Percentiles rank a stretch among this genome's conserved stretches.
Evolutionary conservation across 2,888 invertebrate species (phyloP).

Genomic region (Catocala fraxini): DNA sequence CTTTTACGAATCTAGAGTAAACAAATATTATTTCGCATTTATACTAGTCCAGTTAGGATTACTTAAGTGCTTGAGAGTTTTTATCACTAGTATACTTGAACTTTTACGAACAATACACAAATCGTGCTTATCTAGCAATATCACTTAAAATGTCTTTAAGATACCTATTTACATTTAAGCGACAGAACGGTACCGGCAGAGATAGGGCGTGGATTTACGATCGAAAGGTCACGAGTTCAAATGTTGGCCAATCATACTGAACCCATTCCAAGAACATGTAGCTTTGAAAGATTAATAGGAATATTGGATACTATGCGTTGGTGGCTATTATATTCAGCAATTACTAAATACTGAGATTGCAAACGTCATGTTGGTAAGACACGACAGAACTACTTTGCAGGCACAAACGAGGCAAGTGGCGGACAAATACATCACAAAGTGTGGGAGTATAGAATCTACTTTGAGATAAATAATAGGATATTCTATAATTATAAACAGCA

Average conservation of each 20-base stretch:
- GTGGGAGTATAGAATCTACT: no score
- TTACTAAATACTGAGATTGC: not conserved
- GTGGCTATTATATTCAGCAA: conserved; percentile 5
- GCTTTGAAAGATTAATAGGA: conserved; percentile 43
- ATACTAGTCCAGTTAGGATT: no score
- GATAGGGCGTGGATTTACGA: conserved; percentile 52
- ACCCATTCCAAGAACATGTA: conserved; percentile 40
- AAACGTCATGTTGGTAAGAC: not conserved
- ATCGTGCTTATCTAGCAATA: conserved; percentile 45
- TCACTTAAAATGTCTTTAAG: conserved; percentile 42
- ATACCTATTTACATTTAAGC: conserved; percentile 45
- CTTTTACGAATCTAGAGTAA: no score
- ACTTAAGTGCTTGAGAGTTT: no score
- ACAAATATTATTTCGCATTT: no score
- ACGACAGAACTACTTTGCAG: no score
- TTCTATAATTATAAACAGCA: no score
- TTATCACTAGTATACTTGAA: not conserved
- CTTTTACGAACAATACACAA: conserved; percentile 24
- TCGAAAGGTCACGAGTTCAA: conserved; percentile 49
- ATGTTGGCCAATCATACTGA: conserved; percentile 46
- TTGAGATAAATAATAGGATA: no score
- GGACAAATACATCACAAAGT: no score
- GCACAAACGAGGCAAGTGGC: no score
- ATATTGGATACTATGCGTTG: conserved; percentile 27
- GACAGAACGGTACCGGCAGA: conserved; percentile 20